A percentile compares a stretch with the other conserved stretches of the same genome.
These are phyloP conservation scores for Harpalus rufipes DNA, from an alignment of 2,888 invertebrate species.

Conservation along the genomic window DNA sequence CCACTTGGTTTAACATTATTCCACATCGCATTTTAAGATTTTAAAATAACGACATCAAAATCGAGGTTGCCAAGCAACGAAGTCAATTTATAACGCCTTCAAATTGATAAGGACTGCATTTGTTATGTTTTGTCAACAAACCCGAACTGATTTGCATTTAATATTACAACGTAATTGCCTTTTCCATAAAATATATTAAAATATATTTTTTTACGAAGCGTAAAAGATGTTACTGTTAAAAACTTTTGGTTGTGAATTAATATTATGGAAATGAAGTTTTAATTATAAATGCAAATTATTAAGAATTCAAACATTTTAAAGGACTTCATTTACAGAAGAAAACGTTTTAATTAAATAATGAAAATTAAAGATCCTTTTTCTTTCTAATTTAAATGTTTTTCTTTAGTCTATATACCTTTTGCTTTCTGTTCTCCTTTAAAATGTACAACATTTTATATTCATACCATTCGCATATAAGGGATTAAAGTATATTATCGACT, in stretches of 20 bases:
- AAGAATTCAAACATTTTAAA: neutral
- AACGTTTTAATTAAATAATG: neutral
- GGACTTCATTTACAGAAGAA: neutral
- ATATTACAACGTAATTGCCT: too few species aligned
- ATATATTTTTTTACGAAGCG: too few species aligned
- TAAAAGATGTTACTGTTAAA: too few species aligned
- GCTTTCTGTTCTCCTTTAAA: neutral
- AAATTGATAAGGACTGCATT: neutral
- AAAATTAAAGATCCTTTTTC: neutral
- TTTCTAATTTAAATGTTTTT: neutral
- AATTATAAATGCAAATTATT: neutral
- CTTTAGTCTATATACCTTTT: neutral
- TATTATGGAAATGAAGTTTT: too few species aligned
- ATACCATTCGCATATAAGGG: too few species aligned
- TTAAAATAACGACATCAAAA: neutral
- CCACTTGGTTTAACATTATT: neutral
- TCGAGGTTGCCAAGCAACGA: neutral
- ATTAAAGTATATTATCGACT: too few species aligned
- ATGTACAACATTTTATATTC: too few species aligned
- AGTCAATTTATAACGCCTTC: neutral
- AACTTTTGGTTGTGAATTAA: too few species aligned
- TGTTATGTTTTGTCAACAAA: neutral
- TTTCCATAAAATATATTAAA: too few species aligned
- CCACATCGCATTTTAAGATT: neutral
- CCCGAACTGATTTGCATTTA: neutral